A percentile compares a stretch with the other conserved stretches of the same genome.
Evolutionary conservation across 2,797 vertebrate genomes (phyloP).

Genomic region (Brachyrhaphis roseni): DNA sequence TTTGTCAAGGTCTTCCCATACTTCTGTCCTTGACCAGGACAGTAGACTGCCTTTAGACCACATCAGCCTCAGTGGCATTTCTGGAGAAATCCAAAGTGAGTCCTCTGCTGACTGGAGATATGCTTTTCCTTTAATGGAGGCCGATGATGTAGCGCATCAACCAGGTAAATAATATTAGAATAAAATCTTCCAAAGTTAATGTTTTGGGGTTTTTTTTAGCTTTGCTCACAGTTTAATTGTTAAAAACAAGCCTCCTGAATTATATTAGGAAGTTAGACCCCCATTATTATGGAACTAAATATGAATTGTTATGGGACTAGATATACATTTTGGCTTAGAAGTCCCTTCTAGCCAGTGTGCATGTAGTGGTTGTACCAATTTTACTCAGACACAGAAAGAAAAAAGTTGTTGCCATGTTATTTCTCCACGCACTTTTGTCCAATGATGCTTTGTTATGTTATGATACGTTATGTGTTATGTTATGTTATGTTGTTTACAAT

Average conservation of each 20-base stretch:
- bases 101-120: constrained; percentile 62
- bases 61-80: constrained; percentile 21
- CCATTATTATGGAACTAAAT: neutral
- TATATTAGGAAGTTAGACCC: neutral
- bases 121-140: constrained; percentile 51
- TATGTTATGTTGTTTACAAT: neutral
- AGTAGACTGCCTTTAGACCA: constrained; percentile 19
- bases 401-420: neutral
- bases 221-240: neutral
- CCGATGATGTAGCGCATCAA: constrained; percentile 2
- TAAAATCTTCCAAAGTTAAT: neutral
- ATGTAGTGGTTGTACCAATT: neutral
- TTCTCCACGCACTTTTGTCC: neutral
- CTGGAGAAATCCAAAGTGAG: constrained; percentile 28
- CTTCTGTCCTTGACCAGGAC: constrained; percentile 23
- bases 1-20: neutral
- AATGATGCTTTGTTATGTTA: neutral
- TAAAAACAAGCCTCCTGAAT: neutral
- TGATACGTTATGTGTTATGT: no score
- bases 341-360: neutral
- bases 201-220: neutral
- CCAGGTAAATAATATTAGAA: constrained; percentile 38
- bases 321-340: neutral
- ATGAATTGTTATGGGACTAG: no score
- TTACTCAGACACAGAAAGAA: neutral